Conservation (phyloP, 92 coral and sea anemone species). For the Phenganax marumi region DNA sequence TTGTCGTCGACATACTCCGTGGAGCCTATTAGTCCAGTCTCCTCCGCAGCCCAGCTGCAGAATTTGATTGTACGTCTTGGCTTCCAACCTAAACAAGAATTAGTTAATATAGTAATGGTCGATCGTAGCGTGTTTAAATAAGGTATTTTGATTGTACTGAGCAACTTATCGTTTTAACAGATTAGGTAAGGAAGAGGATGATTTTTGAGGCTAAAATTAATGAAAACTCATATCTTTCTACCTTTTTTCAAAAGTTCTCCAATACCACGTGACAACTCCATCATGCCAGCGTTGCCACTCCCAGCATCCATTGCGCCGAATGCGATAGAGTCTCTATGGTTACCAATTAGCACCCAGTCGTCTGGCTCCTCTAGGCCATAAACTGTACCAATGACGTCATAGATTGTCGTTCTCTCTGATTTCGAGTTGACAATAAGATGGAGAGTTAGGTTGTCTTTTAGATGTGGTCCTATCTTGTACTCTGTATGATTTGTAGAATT, state of each 20-base stretch:
- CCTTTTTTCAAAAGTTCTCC: slow-evolving; percentile 59
- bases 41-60: slow-evolving; percentile 87
- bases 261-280: slow-evolving; percentile 71
- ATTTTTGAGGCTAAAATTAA: background rate
- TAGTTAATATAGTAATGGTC: background rate
- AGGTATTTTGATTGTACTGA: no score
- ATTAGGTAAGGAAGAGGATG: background rate
- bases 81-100: slow-evolving; percentile 69
- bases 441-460: slow-evolving; percentile 52
- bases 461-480: slow-evolving; percentile 78
- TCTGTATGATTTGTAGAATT: slow-evolving; percentile 45
- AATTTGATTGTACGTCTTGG: slow-evolving; percentile 79
- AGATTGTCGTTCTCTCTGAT: slow-evolving; percentile 56
- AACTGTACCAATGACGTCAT: slow-evolving; percentile 90
- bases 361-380: slow-evolving; percentile 91
- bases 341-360: slow-evolving; percentile 82
- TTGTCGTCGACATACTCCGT: slow-evolving; percentile 74
- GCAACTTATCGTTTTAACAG: no score
- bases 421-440: slow-evolving; percentile 65
- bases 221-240: slow-evolving; percentile 1
- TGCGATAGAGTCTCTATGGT: slow-evolving; percentile 85
- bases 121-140: background rate
- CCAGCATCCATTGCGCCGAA: slow-evolving; percentile 82
- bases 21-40: slow-evolving; percentile 65
- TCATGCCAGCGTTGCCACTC: slow-evolving; percentile 70